Evolutionary conservation across 2,113 vertebrate species (phyloP).

Genomic region (Anser cygnoides): DNA sequence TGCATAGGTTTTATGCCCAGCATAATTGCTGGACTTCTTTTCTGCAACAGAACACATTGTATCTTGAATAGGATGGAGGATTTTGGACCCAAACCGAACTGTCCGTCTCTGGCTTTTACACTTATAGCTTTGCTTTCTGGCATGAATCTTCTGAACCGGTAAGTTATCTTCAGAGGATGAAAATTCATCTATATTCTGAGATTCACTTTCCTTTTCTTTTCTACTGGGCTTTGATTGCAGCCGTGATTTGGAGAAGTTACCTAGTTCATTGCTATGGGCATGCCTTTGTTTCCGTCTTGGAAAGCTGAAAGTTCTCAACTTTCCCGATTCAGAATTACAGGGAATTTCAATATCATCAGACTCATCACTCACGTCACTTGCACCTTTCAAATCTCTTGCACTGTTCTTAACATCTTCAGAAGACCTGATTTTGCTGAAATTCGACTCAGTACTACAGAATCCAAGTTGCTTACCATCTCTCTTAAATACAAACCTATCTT

Average conservation of each 20-base stretch:
- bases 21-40: not conserved
- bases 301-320: not conserved
- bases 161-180: constrained; percentile 86
- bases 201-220: constrained; percentile 4
- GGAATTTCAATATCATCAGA: constrained; percentile 85
- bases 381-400: constrained; percentile 19
- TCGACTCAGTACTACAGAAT: not conserved
- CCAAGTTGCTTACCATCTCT: not conserved
- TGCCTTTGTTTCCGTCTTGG: not conserved
- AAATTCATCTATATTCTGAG: constrained; percentile 79
- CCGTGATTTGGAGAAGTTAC: not conserved
- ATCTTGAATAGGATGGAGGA: not conserved
- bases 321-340: constrained; percentile 16
- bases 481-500: not conserved
- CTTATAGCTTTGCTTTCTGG: not conserved
- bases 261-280: not conserved
- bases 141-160: constrained; percentile 37
- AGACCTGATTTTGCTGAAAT: constrained; percentile 8
- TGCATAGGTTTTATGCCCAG: not conserved
- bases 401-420: not conserved
- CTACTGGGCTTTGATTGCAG: not conserved
- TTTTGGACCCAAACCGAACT: constrained; percentile 30
- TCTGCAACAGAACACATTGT: not conserved
- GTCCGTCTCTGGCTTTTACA: constrained; percentile 12
- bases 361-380: constrained; percentile 81